A percentile compares a stretch with the other conserved stretches of the same genome.
Conservation (phyloP, 2,797 vertebrate species). For the Vespertilio murinus region DNA sequence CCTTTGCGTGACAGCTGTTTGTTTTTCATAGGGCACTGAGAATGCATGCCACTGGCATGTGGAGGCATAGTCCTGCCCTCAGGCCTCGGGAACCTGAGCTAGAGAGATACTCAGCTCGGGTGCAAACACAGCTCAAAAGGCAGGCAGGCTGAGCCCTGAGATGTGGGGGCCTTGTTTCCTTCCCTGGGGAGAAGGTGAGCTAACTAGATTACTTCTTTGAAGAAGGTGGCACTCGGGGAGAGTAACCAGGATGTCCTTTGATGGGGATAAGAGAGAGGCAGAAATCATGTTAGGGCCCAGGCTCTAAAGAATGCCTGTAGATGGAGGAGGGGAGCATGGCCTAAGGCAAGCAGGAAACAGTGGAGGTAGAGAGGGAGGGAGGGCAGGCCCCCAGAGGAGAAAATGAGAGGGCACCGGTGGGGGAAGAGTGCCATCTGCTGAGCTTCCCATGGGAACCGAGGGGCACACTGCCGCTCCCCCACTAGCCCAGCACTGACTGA, state of each 20-base stretch:
- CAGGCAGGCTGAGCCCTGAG: slow-evolving; percentile 17
- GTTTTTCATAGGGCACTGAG: slow-evolving; percentile 45
- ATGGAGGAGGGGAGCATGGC: background rate
- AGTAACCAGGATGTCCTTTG: background rate
- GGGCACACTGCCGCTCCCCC: background rate
- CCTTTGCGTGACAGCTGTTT: slow-evolving; percentile 49
- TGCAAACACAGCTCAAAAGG: slow-evolving; percentile 29
- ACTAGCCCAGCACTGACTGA: background rate
- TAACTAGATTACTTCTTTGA: background rate
- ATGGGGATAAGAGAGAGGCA: background rate
- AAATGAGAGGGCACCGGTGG: background rate
- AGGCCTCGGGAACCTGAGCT: slow-evolving; percentile 38
- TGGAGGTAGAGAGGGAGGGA: background rate
- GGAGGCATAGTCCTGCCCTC: slow-evolving; percentile 51
- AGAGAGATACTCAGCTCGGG: slow-evolving; percentile 2
- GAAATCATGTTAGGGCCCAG: background rate
- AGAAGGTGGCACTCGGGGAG: background rate
- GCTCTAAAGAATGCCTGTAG: background rate
- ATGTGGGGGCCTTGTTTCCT: slow-evolving; percentile 5
- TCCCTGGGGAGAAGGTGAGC: background rate
- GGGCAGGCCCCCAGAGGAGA: background rate
- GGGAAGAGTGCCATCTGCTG: slow-evolving; percentile 31
- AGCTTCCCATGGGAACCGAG: background rate
- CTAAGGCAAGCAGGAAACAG: background rate
- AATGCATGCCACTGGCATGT: background rate